Conservation (phyloP, 2,797 vertebrate genomes). For the Myotis findleyi region DNA sequence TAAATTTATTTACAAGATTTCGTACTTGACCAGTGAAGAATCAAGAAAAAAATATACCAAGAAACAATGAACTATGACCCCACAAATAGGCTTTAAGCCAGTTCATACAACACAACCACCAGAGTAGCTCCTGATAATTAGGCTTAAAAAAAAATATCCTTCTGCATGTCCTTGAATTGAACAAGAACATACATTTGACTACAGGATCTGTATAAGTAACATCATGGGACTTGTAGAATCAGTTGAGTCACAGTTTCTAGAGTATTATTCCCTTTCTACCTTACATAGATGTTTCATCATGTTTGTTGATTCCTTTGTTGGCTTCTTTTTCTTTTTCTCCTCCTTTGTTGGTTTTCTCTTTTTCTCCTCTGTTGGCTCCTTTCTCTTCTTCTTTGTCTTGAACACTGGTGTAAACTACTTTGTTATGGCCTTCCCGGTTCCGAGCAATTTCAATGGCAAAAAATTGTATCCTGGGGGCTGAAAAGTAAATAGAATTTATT, state of each 20-base stretch:
- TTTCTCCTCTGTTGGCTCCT: conserved; percentile 5
- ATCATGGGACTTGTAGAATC: not conserved
- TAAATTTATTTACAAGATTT: conserved; percentile 71
- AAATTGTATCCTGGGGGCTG: conserved; percentile 96
- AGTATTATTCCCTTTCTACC: not conserved
- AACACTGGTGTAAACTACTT: conserved; percentile 57
- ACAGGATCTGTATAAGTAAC: not conserved
- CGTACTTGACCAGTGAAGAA: conserved; percentile 41
- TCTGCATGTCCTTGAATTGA: not conserved
- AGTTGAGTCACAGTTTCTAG: not conserved
- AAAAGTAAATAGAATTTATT: conserved; percentile 63
- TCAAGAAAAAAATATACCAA: conserved; percentile 23
- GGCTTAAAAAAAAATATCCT: conserved; percentile 24
- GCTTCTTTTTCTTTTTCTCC: conserved; percentile 16
- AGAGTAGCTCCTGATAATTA: conserved; percentile 5
- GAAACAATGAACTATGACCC: conserved; percentile 25
- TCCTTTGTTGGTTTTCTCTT: not conserved
- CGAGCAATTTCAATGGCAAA: conserved; percentile 95
- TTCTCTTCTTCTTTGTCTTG: conserved; percentile 51
- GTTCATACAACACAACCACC: not conserved
- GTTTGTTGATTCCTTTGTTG: not conserved
- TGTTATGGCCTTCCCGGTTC: conserved; percentile 94
- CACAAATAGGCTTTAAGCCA: conserved; percentile 1
- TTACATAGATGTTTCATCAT: conserved; percentile 44
- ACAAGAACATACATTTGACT: conserved; percentile 25